phyloP scores from a whole-genome alignment of 2,797 vertebrate species.

The Telmatherina bonti region DNA sequence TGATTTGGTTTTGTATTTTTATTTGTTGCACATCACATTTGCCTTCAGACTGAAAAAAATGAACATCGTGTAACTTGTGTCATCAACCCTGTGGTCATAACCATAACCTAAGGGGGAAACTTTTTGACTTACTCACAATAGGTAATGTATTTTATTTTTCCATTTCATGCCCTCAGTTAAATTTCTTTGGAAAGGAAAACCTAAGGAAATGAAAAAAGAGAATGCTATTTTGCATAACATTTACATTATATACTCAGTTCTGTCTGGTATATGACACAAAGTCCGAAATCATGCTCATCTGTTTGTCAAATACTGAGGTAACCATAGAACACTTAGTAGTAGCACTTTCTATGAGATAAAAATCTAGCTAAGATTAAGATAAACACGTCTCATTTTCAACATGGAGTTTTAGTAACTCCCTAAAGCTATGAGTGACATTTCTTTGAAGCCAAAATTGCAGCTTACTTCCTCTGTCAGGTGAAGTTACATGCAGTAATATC shows the following conservation, averaged over 20 bases:
- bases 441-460: conserved; percentile 35
- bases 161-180: conserved; percentile 11
- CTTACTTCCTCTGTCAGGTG: conserved; percentile 56
- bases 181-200: conserved; percentile 74
- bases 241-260: background rate
- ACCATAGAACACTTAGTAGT: conserved; percentile 20
- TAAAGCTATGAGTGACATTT: conserved; percentile 24
- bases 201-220: background rate
- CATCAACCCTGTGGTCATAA: conserved; percentile 35
- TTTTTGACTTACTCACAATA: conserved; percentile 45
- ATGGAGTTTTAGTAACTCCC: conserved; percentile 56
- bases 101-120: conserved; percentile 50
- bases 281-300: conserved; percentile 1
- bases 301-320: conserved; percentile 5
- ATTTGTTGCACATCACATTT: conserved; percentile 5
- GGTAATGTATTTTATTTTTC: conserved; percentile 43
- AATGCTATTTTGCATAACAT: background rate
- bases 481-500: conserved; percentile 18
- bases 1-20: background rate
- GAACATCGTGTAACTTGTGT: conserved; percentile 5
- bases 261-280: background rate
- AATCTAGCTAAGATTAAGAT: conserved; percentile 49
- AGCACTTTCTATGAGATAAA: conserved; percentile 36
- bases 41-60: conserved; percentile 2
- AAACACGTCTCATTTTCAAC: conserved; percentile 52